Base-by-base conservation (phyloP, 2,888 invertebrate species). In the Drosophila infuscata region DNA sequence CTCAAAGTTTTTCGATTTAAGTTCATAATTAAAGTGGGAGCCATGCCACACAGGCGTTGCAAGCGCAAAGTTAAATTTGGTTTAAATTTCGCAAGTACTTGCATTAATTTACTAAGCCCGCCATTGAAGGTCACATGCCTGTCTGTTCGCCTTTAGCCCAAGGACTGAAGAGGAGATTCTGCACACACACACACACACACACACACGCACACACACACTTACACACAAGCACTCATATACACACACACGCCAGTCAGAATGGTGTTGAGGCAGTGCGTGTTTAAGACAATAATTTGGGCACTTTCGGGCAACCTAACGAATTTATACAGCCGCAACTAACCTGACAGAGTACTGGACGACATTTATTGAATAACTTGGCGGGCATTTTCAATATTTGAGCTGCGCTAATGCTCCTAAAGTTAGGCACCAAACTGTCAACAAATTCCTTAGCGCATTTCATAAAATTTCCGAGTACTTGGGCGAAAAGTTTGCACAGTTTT, bases 351-450 rank as follows among this genome's bases (percentile, higher is more conserved):
- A 36, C 41, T 61, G 60, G 49, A 60, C 79, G 85, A 87, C 86
- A 79, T 87, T 88, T 90, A 87, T 90, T 87, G 83, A 90, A 88
- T 90, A 83, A 87, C 83, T 87, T 89, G 82, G 77, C 65, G 74
- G 70, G 74, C 54, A 60, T 74, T 81, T 89, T 87, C 89, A 85
- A 84, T 84, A 88, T 89, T 89, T 87, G 82, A 89, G 79, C 76
- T 70, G 63, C 69, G 68, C 83, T 88, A 88, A 83, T 88, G 76
- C 82, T 69, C 67, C 76, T 52, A 74, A 85, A 85, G 85, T 82
- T 85, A 67, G 67, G 58, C 49, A 73, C 77, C 75, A 62, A 89
- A 82, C 88, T 89, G 89, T 89, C 89, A 89, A 73, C 85, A 77
- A 80, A 82, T 81, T 86, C 72, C 56, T 20, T 58, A 43, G 68